Conservation (phyloP, 1,140 invertebrate species). For the Fopius arisanus region DNA sequence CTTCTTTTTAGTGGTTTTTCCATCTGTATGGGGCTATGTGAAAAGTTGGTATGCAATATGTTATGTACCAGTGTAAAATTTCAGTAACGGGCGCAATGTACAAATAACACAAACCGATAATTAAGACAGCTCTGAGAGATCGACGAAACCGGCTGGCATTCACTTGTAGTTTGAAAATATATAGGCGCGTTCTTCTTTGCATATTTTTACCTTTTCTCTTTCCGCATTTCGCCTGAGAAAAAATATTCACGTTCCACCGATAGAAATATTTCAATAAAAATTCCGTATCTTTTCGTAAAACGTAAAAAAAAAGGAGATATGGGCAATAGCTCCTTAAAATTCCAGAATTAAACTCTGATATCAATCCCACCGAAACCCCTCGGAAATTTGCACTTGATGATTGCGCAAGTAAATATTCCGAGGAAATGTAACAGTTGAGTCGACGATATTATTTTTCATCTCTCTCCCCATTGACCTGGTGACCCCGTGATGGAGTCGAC, state of each 20-base stretch:
- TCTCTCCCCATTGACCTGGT: constrained; percentile 5
- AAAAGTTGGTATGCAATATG: neutral
- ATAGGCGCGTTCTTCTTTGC: constrained; percentile 7
- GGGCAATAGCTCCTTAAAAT: no score
- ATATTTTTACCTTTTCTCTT: neutral
- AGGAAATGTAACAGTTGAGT: neutral
- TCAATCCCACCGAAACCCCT: neutral
- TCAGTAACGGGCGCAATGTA: neutral
- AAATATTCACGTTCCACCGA: no score
- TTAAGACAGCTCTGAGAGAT: constrained; percentile 14
- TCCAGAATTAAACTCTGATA: no score
- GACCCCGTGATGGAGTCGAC: constrained; percentile 3
- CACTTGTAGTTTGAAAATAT: constrained; percentile 8
- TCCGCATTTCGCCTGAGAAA: neutral
- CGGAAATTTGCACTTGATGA: neutral
- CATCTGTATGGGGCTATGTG: neutral
- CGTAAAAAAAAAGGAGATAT: no score
- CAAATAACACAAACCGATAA: constrained; percentile 14
- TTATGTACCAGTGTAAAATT: neutral
- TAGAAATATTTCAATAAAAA: no score
- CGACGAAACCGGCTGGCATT: constrained; percentile 22
- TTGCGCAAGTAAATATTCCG: neutral
- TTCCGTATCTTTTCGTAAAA: no score
- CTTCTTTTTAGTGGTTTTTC: neutral
- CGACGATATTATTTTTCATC: neutral